Base-by-base conservation (phyloP, 1,140 invertebrate species). In the Alviniconcha marisindica region DNA sequence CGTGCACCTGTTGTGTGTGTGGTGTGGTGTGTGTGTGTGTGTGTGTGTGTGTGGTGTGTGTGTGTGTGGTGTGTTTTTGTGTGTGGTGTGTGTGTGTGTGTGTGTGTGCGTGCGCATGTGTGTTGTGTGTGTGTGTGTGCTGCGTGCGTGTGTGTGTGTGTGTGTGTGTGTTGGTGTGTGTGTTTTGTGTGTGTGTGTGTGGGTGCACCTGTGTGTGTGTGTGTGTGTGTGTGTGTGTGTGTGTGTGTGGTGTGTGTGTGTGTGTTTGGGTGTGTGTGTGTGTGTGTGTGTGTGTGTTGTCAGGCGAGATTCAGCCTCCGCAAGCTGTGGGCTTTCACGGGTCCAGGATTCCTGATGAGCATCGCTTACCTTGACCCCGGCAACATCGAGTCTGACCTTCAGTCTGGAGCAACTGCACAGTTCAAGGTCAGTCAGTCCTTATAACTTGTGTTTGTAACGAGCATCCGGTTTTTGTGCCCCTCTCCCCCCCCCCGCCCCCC, bases 281-380 rank as follows among this genome's bases (percentile, higher is more conserved):
- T 21, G 1, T 54, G 2, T 63, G 36, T 21, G 0, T 42, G 5
- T 44, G 28, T 66, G 5, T 69, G 51, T 60, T 60, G 7, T n/a
- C 77, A 80, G 78, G 28, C 33, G 24, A 4, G 24, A 14, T 97
- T 98, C 92, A 97, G 96, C 93, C 97, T 97, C 91, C 95, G 95
- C 86, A 98, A 97, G 94, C 93, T 98, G 94, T 98, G 97, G 97
- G 96, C 96, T 54, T 98, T 98, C 92, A 98, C 97, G 0, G 97
- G 97, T 24, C 97, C 97, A 60, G 97, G 97, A 51, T 98, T 98
- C 92, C 93, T 98, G 48, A 98, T 98, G 97, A 97, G 96, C 81
- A 98, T 98, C 91, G 97, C 97, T 40, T 98, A 98, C 93, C 93
- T 98, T 54, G 97, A 98, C 94, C 97, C 97, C 83, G 97, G 97